Conservation (phyloP, 2,797 vertebrate species). For the Holocentrus rufus region DNA sequence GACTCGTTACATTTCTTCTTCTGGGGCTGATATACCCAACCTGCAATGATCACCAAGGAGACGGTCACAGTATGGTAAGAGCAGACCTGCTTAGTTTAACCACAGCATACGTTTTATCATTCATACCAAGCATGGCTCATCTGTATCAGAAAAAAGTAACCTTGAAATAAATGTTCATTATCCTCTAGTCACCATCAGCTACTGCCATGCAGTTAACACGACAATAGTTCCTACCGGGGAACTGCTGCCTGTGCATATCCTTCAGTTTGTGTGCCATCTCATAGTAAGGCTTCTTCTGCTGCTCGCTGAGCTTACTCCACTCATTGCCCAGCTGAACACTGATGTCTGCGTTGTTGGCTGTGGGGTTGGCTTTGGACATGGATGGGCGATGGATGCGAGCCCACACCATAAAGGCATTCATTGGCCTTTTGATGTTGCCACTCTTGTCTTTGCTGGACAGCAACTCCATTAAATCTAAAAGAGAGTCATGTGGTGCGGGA, state of each 20-base stretch:
- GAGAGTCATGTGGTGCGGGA: not conserved
- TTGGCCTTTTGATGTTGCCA: constrained; percentile 85
- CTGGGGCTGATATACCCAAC: constrained; percentile 73
- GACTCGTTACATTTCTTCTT: not conserved
- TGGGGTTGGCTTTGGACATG: constrained; percentile 80
- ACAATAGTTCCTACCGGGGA: constrained; percentile 82
- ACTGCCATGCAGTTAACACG: not conserved
- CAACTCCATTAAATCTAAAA: constrained; percentile 63
- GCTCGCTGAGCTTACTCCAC: constrained; percentile 87
- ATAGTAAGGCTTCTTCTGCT: constrained; percentile 88
- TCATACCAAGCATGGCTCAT: not conserved
- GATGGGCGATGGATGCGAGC: constrained; percentile 82
- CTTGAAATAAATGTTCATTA: not conserved
- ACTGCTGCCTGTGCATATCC: constrained; percentile 82
- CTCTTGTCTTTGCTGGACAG: constrained; percentile 78
- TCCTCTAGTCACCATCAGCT: not conserved
- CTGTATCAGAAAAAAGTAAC: not conserved
- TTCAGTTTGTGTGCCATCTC: constrained; percentile 85
- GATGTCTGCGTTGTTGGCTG: constrained; percentile 76
- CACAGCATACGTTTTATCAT: not conserved
- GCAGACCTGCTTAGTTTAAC: not conserved
- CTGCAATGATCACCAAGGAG: constrained; percentile 60
- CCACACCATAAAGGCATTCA: constrained; percentile 92
- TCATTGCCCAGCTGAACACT: constrained; percentile 84
- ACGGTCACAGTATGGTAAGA: not conserved